phyloP scores from a whole-genome alignment of 2,797 vertebrate species.

The Takifugu ocellatus region DNA sequence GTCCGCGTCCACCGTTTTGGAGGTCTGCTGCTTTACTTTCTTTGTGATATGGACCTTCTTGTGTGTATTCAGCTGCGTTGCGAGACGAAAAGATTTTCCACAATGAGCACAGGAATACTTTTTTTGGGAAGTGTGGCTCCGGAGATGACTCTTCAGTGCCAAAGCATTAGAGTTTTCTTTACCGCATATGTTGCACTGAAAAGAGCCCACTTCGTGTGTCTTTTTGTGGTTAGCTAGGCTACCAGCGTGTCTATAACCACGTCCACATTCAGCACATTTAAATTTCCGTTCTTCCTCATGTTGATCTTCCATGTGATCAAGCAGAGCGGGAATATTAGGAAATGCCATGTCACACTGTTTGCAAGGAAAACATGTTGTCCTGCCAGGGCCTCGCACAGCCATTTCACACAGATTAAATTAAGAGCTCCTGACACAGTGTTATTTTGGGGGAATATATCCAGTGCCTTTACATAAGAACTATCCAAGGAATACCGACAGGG shows the following conservation, averaged over 20 bases:
- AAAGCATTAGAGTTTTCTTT: constrained; percentile 84
- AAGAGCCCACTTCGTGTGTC: constrained; percentile 83
- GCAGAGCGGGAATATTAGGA: constrained; percentile 65
- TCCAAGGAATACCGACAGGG: constrained; percentile 25
- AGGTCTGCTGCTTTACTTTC: constrained; percentile 47
- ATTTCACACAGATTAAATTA: constrained; percentile 37
- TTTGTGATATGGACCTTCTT: constrained; percentile 66
- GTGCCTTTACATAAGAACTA: constrained; percentile 27
- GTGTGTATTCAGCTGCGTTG: constrained; percentile 78
- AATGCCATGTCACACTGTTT: constrained; percentile 68
- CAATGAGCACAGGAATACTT: constrained; percentile 79
- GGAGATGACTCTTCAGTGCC: constrained; percentile 85
- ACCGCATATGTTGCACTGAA: constrained; percentile 80
- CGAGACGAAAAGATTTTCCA: constrained; percentile 79
- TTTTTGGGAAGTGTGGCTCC: constrained; percentile 82
- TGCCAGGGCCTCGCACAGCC: constrained; percentile 65
- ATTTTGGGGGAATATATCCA: constrained; percentile 50
- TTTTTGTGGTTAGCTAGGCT: constrained; percentile 86
- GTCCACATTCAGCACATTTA: constrained; percentile 84
- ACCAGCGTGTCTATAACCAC: constrained; percentile 84
- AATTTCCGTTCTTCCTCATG: constrained; percentile 76
- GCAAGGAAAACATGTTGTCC: constrained; percentile 67
- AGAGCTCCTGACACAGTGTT: constrained; percentile 21
- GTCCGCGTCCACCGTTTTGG: constrained; percentile 38
- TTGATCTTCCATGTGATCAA: constrained; percentile 71